Conservation (phyloP, 2,888 invertebrate genomes). For the Branchinecta sandiegonensis region DNA sequence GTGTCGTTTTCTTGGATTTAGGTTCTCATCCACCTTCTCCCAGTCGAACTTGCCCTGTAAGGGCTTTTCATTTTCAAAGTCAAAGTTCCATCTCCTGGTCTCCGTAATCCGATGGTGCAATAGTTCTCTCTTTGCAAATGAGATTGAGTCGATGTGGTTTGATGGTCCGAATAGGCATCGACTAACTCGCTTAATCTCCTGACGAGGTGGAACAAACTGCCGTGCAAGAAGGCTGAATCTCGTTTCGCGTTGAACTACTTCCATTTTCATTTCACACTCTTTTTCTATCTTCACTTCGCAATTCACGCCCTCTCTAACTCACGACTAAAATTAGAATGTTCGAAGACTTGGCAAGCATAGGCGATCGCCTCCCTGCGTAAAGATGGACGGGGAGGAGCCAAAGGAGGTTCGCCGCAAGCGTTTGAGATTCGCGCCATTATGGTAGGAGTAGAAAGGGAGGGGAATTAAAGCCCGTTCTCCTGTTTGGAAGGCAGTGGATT, state of each 20-base stretch:
- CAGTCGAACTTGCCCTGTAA: background rate
- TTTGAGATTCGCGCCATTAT: constrained; percentile 7
- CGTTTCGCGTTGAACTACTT: background rate
- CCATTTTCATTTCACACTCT: background rate
- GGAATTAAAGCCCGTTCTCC: background rate
- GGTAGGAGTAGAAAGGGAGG: background rate
- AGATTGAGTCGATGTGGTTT: background rate
- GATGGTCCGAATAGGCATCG: constrained; percentile 10
- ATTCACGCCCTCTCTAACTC: background rate
- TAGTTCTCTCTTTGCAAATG: constrained; percentile 8
- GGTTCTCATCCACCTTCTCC: background rate
- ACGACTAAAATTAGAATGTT: constrained; percentile 14
- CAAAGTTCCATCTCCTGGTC: background rate
- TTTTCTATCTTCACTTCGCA: too few species aligned
- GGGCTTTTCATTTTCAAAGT: constrained; percentile 16
- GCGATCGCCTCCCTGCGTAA: background rate
- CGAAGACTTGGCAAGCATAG: constrained; percentile 2
- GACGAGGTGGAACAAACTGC: constrained; percentile 11
- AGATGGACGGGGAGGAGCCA: too few species aligned
- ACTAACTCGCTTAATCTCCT: background rate
- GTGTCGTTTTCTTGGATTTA: constrained; percentile 4
- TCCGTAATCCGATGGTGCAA: constrained; percentile 7
- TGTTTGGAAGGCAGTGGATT: background rate
- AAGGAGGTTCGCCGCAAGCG: background rate
- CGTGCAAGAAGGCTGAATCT: background rate